Evolutionary conservation across 1,140 invertebrate genomes (phyloP).

Genomic region (Hormaphis cornu): DNA sequence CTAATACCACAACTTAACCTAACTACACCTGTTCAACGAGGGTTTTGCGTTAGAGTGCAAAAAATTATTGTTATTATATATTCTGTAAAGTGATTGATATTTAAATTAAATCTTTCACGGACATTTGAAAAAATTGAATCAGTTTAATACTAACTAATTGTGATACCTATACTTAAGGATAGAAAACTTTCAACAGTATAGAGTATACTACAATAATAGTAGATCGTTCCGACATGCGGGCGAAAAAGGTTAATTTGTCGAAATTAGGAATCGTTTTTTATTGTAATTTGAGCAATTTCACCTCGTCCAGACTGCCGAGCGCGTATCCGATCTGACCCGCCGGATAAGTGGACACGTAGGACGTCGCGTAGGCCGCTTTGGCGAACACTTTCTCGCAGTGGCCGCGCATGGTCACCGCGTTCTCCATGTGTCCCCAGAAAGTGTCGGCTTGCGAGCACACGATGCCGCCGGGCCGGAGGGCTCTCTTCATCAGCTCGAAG

Average conservation of each 20-base stretch:
- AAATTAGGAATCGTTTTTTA: not conserved
- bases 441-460: conserved; percentile 90
- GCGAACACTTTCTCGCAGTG: conserved; percentile 70
- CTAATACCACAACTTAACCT: too few species aligned
- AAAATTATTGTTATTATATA: too few species aligned
- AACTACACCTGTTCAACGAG: too few species aligned
- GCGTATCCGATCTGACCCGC: conserved; percentile 92
- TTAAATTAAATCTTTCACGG: too few species aligned
- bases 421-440: conserved; percentile 73
- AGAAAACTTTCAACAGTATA: not conserved
- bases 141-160: too few species aligned
- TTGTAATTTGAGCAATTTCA: conserved; percentile 40
- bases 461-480: conserved; percentile 74
- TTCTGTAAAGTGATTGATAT: too few species aligned
- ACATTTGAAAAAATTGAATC: too few species aligned
- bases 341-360: conserved; percentile 88
- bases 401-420: conserved; percentile 64
- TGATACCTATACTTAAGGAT: not conserved
- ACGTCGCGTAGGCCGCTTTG: conserved; percentile 64
- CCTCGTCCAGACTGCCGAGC: conserved; percentile 57
- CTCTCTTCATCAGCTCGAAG: conserved; percentile 74
- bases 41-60: too few species aligned
- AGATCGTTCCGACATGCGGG: too few species aligned
- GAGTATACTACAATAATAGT: too few species aligned
- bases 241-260: not conserved